Evolutionary conservation across 2,797 vertebrate genomes (phyloP), one percentile per base, ranked within the genome.

Genomic region (Pempheris klunzingeri): DNA sequence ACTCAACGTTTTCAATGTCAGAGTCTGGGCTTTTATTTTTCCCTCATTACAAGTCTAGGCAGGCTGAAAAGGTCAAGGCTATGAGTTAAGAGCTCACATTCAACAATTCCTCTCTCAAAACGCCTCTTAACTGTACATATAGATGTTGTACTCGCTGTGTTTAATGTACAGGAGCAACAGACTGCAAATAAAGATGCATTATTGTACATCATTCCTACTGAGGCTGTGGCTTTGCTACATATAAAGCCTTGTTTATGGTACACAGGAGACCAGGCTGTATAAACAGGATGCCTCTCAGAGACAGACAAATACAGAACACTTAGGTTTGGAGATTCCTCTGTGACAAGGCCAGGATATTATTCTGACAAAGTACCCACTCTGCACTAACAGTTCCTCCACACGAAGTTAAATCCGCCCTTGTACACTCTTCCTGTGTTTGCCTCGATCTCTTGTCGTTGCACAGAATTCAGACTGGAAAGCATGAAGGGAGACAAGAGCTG

Each of bases 221-320:
- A 46, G 26, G 22, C 15, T 14, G 43, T 18, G 36, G 14, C 46
- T 75, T 65, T 77, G 49, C 75, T 53, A 34, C 55, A 67, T 74
- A 78, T 69, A 63, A 78, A 67, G 61, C 41, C 36, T 72, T 87
- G 84, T 84, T 91, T 89, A 89, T 71, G 66, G 83, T 34, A 71
- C 82, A 80, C 78, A 54, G n/a, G 76, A 89, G 77, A 53, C 55
- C 20, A 14, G 47, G 28, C 38, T 18, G 62, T 49, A 78, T 92
- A 92, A 92, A 93, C 92, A 93, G 91, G 90, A 94, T 88, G 71
- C 76, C 74, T 85, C 22, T 54, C 22, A 49, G 61, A 87, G 61
- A 87, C 65, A 77, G 22, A 86, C 59, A 80, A 76, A 88, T 30
- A 68, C 30, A 67, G 72, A 46, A 68, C 58, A 71, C 24, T n/a